Base-by-base conservation (phyloP, 2,888 invertebrate genomes). In the Epirrhoe tristata region DNA sequence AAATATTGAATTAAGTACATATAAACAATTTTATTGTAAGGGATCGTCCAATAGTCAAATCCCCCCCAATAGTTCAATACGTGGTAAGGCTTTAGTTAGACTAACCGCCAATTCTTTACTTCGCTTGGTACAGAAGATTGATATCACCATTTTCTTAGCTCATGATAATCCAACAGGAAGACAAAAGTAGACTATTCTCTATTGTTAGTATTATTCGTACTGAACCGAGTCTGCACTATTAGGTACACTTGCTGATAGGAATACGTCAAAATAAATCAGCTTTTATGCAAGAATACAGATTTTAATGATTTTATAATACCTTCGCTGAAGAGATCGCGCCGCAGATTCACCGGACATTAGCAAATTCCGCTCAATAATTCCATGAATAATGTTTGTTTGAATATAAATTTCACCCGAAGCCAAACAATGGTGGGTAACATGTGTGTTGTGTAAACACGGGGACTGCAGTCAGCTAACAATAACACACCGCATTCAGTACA, bases 281-380 rank as follows among this genome's bases (percentile, higher is more conserved):
- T 51, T 16, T 1, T 0, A 50, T 50, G 51, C 8, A 36, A 43
- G 39, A 10, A 12, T 52, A 52, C 3, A 53, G 6, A 17, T 53
- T 36, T 16, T 36, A 53, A 53, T 53, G 8, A 46, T 53, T 7
- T 46, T 10, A 24, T 17, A 55, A 61, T 67, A 70, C 63, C 53
- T 34, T 34, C 39, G 32, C 57, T 50, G 63, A 71, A 73, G 69
- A 72, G 74, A 77, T 73, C 76, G 56, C 70, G 66, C 66, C 68
- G 81, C 58, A 79, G 84, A 86, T 85, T 76, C 85, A 86, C 85
- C 89, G 89, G 89, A 89, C 90, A 89, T 89, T 82, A 81, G 79
- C 77, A 76, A 80, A 83, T 85, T 85, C 85, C 83, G 83, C 34
- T 81, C 73, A 77, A 77, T 76, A 80, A 81, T 81, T 81, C 77